Percentiles rank a stretch among this genome's conserved stretches.
Evolutionary conservation across 35 echinoderm and acorn worm species (phyloP).

Genomic region (Heliocidaris tuberculata): DNA sequence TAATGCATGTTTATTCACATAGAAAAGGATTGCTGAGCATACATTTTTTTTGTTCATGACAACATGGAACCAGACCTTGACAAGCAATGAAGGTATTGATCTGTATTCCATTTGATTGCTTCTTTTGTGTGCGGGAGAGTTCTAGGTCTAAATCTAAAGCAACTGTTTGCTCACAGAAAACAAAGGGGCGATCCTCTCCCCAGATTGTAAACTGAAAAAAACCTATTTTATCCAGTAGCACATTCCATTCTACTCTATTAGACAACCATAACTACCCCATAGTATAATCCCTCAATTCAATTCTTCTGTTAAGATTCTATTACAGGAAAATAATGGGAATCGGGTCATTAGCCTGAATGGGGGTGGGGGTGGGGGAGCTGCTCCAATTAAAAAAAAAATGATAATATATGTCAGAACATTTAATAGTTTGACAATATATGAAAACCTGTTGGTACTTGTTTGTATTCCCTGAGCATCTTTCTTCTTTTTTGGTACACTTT

Average conservation of each 20-base stretch:
- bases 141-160: background rate
- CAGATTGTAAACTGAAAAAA: constrained; percentile 3
- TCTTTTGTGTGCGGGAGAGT: background rate
- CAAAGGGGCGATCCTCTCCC: background rate
- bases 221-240: background rate
- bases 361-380: no score
- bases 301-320: background rate
- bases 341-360: no score
- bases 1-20: background rate
- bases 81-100: background rate
- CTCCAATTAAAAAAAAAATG: no score
- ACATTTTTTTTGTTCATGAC: background rate
- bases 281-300: background rate
- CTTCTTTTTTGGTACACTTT: no score
- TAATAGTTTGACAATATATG: no score
- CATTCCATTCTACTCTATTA: constrained; percentile 7
- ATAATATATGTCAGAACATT: no score
- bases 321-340: background rate
- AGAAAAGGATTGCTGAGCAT: background rate
- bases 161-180: background rate
- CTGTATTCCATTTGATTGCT: background rate
- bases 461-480: no score
- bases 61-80: background rate
- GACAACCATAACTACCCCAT: constrained; percentile 35
- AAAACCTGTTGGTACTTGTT: no score